Evolutionary conservation across 2,113 vertebrate species (phyloP), one percentile per base, ranked within the genome.

Genomic region (Pyxicephalus adspersus): DNA sequence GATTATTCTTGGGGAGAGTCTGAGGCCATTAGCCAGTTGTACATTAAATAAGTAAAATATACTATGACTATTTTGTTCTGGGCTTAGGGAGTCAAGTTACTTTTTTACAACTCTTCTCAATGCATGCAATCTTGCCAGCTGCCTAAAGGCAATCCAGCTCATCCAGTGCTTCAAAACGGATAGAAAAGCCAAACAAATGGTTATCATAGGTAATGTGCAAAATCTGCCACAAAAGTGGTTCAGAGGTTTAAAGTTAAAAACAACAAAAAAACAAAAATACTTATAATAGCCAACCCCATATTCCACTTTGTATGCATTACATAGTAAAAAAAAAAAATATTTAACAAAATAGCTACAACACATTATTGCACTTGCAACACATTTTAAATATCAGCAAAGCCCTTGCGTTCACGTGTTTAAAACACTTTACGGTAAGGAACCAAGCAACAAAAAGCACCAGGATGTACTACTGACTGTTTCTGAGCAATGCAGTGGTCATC

Each of bases 281-380:
- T 58, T 29, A 6, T 34, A 71, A 81, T 81, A 74, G 70, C 71
- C 80, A 82, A 75, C 70, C 77, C 83, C 70, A 64, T 81, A 66
- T 50, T 45, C 52, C 64, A 58, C 71, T 75, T 82, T 71, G 75
- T 82, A 82, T n/a, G 22, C 22, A 82, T 66, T 75, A 82, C 80
- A 75, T 75, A 75, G 70, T 82, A 75, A 28, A 82, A 45, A 45
- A n/a, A n/a, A 38, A 81, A 82, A 66, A 75, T 58, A 80, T 80
- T 72, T 72, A 81, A 58, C 58, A 82, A 75, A 82, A 82, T 34
- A 82, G 80, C 61, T 82, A 82, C 81, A 84, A 83, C 17, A 84
- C 86, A 86, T 89, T 90, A 90, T 90, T 90, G 89, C 89, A 90
- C 89, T 89, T 89, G 89, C 89, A 90, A 90, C 86, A 87, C 84